These are phyloP conservation scores for Ormia ochracea DNA, from an alignment of 2,888 invertebrate genomes.

Conservation along the genomic window DNA sequence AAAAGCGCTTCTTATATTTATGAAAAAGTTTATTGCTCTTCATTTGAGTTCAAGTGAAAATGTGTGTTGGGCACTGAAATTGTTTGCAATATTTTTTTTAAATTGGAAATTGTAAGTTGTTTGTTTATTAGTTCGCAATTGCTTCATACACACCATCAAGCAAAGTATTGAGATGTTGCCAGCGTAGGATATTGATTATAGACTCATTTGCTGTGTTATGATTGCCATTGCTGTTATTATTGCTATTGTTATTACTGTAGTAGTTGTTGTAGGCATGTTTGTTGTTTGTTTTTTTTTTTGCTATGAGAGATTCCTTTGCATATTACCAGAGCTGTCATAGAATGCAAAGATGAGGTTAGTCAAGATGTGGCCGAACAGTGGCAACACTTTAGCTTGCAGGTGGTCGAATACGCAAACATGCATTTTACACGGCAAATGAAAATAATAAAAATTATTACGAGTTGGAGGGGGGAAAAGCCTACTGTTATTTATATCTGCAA, in stretches of 20 bases:
- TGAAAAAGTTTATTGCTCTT: no score
- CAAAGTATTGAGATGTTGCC: background rate
- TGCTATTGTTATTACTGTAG: constrained; percentile 9
- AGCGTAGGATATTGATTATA: constrained; percentile 48
- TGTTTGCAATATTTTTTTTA: background rate
- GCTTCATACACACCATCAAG: background rate
- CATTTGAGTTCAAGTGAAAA: no score
- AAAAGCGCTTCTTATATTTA: no score
- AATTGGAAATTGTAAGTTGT: constrained; percentile 12
- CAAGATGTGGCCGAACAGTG: background rate
- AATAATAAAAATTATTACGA: no score
- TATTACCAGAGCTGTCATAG: background rate
- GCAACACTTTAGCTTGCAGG: background rate
- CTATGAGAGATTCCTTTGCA: background rate
- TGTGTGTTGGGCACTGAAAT: background rate
- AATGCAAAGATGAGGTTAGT: background rate
- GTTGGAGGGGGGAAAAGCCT: no score
- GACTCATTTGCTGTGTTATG: constrained; percentile 16
- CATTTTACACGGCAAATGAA: no score
- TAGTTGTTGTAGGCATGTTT: background rate
- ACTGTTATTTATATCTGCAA: no score
- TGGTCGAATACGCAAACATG: no score
- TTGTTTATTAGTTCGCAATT: constrained; percentile 43
- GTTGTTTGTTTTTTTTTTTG: constrained; percentile 6
- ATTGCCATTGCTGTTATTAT: background rate